Evolutionary conservation across 2,113 vertebrate genomes (phyloP).

Genomic region (Carassius carassius): DNA sequence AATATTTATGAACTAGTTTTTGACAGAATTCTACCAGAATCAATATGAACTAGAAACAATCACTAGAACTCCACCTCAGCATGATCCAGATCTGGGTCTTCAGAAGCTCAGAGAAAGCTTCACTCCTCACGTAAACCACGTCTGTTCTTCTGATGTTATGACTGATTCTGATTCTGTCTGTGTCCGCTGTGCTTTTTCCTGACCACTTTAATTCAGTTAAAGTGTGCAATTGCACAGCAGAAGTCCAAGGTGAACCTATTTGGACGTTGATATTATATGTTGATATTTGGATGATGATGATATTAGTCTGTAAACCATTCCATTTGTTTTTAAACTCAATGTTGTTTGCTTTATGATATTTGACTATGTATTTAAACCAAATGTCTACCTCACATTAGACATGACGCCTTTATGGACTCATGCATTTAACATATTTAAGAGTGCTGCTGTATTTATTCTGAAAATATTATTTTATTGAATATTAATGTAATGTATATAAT

Average conservation of each 20-base stretch:
- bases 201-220: neutral
- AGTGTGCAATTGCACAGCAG: neutral
- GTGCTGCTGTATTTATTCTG: slow-evolving; percentile 10
- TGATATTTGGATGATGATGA: neutral
- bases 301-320: neutral
- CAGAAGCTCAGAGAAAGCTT: neutral
- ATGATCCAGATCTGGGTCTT: neutral
- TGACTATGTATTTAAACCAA: neutral
- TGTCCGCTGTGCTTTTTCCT: neutral
- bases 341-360: neutral
- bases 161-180: neutral
- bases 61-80: neutral
- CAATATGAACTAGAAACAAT: no score
- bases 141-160: neutral
- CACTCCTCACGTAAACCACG: neutral
- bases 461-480: neutral
- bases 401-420: neutral
- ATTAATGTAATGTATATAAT: neutral
- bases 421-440: neutral
- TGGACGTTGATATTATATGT: no score
- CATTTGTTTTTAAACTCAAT: neutral
- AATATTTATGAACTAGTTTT: neutral
- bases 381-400: slow-evolving; percentile 8
- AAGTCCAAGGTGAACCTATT: neutral
- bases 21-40: neutral